Evolutionary conservation across 2,888 invertebrate species (phyloP).

Genomic region (Nomada lathburiana): DNA sequence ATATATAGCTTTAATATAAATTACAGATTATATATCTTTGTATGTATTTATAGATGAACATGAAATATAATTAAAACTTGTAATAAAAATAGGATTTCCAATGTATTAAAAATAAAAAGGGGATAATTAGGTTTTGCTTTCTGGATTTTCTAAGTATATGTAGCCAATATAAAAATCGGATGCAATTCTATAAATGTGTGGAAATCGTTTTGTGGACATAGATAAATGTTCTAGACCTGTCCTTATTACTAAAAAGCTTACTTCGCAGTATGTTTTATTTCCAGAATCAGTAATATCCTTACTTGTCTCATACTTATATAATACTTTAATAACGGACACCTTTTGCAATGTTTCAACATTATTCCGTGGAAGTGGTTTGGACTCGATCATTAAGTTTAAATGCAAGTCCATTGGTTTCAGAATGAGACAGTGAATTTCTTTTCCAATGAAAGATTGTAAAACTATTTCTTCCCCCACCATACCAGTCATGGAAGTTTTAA

Average conservation of each 20-base stretch:
- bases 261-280: slow-evolving; percentile 74
- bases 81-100: neutral
- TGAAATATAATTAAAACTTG: slow-evolving; percentile 3
- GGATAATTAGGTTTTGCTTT: slow-evolving; percentile 12
- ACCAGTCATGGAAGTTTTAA: slow-evolving; percentile 73
- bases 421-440: slow-evolving; percentile 72
- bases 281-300: slow-evolving; percentile 58
- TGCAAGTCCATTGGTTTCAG: slow-evolving; percentile 80
- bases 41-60: slow-evolving; percentile 23
- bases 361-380: slow-evolving; percentile 41
- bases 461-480: slow-evolving; percentile 76
- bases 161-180: slow-evolving; percentile 78
- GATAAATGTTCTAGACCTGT: slow-evolving; percentile 79
- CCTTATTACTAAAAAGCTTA: slow-evolving; percentile 75
- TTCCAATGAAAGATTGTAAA: slow-evolving; percentile 73
- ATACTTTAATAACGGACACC: slow-evolving; percentile 76
- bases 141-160: slow-evolving; percentile 62
- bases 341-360: slow-evolving; percentile 66
- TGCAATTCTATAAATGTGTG: slow-evolving; percentile 76
- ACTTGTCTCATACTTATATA: slow-evolving; percentile 78
- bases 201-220: slow-evolving; percentile 77
- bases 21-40: slow-evolving; percentile 12
- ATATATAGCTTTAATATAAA: slow-evolving; percentile 26
- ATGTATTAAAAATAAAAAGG: neutral
- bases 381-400: slow-evolving; percentile 76